Base-by-base conservation (phyloP, 2,113 vertebrate genomes). In the Lamprologus speciosus region DNA sequence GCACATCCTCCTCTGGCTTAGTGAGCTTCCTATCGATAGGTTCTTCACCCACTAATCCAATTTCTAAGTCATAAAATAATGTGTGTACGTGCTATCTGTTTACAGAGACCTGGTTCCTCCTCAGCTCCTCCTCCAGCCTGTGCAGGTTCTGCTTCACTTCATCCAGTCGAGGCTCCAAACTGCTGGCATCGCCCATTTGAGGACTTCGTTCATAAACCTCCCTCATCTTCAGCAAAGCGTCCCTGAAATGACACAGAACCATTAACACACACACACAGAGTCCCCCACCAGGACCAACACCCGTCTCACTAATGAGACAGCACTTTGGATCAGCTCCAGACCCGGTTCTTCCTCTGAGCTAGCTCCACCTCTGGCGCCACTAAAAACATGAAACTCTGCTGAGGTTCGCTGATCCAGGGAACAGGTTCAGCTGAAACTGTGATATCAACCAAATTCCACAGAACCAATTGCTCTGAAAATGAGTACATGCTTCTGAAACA, bases 131-230 rank as follows among this genome's bases (percentile, higher is more conserved):
- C 19, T 98, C 96, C 73, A 99, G 90, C 78, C 97, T 97, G 9
- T 98, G 97, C 3, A 98, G 96, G 89, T 96, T 98, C 60, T 97
- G 97, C 26, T 93, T 96, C 8, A 98, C 97, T 88, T 99, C 99
- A 2, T 97, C 95, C 57, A 99, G 85, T 21, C 97, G 97, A 45
- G 97, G 97, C 55, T 98, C 98, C 95, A 99, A 89, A 1, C 98
- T 98, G 8, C 91, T 91, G 1, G 97, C 96, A 2, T 99, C 98
- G 6, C 99, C 98, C 98, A 99, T 98, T 92, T 98, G 98, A 3
- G 98, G 98, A 89, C 98, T 99, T 91, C 97, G 97, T 51, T 97
- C 95, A 80, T 99, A 99, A 9, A 99, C 98, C 1, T 98, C 98
- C 90, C 97, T 98, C 99, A 99, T 87, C 45, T 98, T 99, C 0